Evolutionary conservation across 2,888 invertebrate species (phyloP), one percentile per base, ranked within the genome.

Genomic region (Melangyna quadrimaculata): DNA sequence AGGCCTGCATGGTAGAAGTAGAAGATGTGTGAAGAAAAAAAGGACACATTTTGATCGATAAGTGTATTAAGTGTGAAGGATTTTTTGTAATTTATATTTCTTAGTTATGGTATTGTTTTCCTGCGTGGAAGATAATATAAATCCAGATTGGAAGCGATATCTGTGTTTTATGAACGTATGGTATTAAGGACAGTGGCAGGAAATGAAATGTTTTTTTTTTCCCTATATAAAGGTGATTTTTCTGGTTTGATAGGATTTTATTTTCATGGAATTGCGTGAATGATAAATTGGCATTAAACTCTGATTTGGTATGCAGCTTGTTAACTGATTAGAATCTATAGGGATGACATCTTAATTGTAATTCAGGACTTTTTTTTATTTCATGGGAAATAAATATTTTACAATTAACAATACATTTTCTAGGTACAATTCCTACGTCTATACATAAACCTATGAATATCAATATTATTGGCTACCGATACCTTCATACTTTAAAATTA

Each of bases 61-160:
- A 86, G 86, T 80, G 80, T 72, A 73, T 86, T 86, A 86, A 86
- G 86, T 80, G 80, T 86, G 86, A 86, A 86, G 86, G 77, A 84
- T 59, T 77, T 71, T 72, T 72, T 40, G 86, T 86, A 80, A 86
- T 86, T 86, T 86, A 80, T 86, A 80, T 78, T 86, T 86, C 86
- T 86, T 86, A 80, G 80, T 77, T 80, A 73, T 78, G 67, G 80
- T 77, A 84, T 86, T 80, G 86, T 86, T 77, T 72, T 32, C 45
- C 61, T 77, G 24, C 35, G 14, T 71, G 29, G 45, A 29, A 70
- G 43, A 63, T 57, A n/a, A 8, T 19, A 17, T 43, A 2, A 35
- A 78, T 69, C 69, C 32, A 78, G 73, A 83, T 78, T 59, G 57
- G 35, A 70, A 51, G 24, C 3, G 10, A 29, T 3, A n/a, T 57